phyloP scores from a whole-genome alignment of 2,113 vertebrate species.

The Gopherus evgoodei region DNA sequence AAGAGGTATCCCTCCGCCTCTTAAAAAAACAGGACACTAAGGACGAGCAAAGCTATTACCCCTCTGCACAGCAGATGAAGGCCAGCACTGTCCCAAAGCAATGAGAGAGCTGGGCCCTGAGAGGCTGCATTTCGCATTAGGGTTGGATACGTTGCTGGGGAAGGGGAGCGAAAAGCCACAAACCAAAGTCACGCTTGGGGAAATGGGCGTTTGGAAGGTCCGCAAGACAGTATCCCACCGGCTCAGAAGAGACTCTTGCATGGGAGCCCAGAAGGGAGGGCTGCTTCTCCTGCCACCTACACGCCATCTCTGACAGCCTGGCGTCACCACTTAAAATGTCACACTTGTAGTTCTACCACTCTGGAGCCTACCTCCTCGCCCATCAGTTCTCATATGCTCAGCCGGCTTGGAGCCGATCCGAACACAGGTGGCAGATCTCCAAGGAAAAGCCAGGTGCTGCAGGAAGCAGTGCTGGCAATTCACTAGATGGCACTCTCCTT shows the following conservation, averaged over 20 bases:
- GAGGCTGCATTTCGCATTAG: no score
- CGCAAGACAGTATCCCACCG: not conserved
- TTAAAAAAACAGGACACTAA: no score
- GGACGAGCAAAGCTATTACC: no score
- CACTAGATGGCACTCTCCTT: no score
- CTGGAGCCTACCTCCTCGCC: not conserved
- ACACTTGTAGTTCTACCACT: not conserved
- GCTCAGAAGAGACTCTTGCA: not conserved
- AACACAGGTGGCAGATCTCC: not conserved
- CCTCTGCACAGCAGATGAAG: no score
- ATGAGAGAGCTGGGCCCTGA: no score
- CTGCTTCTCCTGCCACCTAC: not conserved
- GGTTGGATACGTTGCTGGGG: no score
- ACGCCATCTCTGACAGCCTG: not conserved
- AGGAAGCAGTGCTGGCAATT: not conserved
- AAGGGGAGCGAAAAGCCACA: no score
- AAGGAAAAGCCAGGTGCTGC: not conserved
- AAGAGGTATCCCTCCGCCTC: no score
- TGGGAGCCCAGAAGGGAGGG: not conserved
- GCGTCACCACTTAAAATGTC: not conserved
- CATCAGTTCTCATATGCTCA: not conserved
- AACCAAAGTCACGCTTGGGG: not conserved
- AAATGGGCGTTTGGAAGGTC: not conserved
- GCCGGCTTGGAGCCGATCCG: not conserved
- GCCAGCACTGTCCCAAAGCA: no score